These are phyloP conservation scores for Alligator sinensis DNA, from an alignment of 2,113 vertebrate species.

Conservation along the genomic window DNA sequence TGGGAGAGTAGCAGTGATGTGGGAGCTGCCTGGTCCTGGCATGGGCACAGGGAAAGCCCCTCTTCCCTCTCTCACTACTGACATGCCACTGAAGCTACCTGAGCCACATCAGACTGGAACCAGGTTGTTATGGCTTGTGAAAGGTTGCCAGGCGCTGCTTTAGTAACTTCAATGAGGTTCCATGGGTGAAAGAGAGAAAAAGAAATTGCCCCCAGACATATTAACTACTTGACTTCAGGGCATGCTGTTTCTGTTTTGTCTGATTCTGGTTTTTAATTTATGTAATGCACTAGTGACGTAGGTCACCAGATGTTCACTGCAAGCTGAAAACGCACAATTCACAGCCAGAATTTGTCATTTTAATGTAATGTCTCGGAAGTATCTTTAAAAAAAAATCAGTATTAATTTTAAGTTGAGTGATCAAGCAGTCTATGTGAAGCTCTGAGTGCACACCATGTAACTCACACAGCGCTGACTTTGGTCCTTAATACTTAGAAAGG, in stretches of 20 bases:
- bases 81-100: too few relatives aligned
- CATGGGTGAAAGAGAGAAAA: neutral
- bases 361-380: neutral
- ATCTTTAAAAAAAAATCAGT: neutral
- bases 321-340: accelerated
- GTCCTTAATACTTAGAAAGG: neutral
- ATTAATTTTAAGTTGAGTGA: neutral
- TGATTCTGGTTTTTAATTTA: neutral
- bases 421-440: neutral
- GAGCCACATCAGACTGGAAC: too few relatives aligned
- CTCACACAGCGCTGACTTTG: neutral
- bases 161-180: neutral
- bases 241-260: neutral
- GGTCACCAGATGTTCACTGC: neutral
- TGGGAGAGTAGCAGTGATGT: too few relatives aligned
- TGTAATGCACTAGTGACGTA: neutral
- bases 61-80: too few relatives aligned
- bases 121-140: too few relatives aligned
- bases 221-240: neutral
- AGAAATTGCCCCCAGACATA: neutral
- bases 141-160: too few relatives aligned
- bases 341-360: neutral
- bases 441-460: neutral
- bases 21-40: too few relatives aligned
- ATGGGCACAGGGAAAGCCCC: too few relatives aligned